Conservation (phyloP, 1,140 invertebrate genomes). For the Lucilia sericata region DNA sequence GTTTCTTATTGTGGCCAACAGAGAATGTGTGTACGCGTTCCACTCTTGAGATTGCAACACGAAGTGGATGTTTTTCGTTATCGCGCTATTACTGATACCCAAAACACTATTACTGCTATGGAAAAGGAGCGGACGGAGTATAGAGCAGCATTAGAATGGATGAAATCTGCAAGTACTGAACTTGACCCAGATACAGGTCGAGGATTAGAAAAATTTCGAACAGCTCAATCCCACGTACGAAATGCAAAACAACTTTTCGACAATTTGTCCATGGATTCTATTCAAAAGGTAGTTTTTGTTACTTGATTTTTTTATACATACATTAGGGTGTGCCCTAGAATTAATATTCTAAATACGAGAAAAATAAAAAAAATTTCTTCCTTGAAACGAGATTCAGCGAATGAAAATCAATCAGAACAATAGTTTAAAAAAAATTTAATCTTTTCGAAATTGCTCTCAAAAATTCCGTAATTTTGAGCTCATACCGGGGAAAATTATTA, state of each 20-base stretch:
- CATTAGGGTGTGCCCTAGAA: too few relatives aligned
- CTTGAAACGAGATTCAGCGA: too few relatives aligned
- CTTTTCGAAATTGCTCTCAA: too few relatives aligned
- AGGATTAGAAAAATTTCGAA: slow-evolving; percentile 95
- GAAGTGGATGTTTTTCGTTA: slow-evolving; percentile 97
- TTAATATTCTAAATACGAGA: too few relatives aligned
- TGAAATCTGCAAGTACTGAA: slow-evolving; percentile 97
- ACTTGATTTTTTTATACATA: too few relatives aligned
- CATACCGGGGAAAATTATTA: too few relatives aligned
- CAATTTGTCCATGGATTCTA: slow-evolving; percentile 91
- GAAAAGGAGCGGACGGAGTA: slow-evolving; percentile 97
- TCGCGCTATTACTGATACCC: slow-evolving; percentile 93
- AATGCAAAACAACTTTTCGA: slow-evolving; percentile 91
- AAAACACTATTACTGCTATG: slow-evolving; percentile 81
- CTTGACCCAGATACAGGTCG: slow-evolving; percentile 97
- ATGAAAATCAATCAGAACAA: too few relatives aligned
- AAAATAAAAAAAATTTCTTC: too few relatives aligned
- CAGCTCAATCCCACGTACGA: slow-evolving; percentile 82
- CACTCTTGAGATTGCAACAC: slow-evolving; percentile 90
- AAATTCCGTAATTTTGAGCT: too few relatives aligned
- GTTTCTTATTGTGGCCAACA: slow-evolving; percentile 96
- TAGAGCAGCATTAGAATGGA: slow-evolving; percentile 95
- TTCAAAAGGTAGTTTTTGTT: slow-evolving; percentile 83
- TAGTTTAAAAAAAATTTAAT: too few relatives aligned
- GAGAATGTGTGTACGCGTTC: slow-evolving; percentile 85